Evolutionary conservation across 2,888 invertebrate species (phyloP).

Genomic region (Lycaena phlaeas): DNA sequence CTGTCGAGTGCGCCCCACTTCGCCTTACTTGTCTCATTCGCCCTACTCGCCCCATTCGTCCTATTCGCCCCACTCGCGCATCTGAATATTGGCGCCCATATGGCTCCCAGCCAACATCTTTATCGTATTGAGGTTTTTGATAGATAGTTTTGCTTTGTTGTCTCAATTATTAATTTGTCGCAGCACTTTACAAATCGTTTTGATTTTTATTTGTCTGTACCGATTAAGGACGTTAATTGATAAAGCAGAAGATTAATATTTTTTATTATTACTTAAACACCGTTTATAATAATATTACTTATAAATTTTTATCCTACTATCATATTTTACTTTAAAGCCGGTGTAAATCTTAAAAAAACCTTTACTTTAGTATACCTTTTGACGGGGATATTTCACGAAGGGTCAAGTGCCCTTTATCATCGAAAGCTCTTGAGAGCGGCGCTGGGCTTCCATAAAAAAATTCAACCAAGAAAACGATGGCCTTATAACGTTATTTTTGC

Average conservation of each 20-base stretch:
- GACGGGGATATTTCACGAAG: not conserved
- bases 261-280: no score
- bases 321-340: no score
- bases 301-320: no score
- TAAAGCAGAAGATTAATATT: no score
- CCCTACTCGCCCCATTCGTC: no score
- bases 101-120: not conserved
- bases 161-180: no score
- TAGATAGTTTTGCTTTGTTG: not conserved
- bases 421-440: constrained; percentile 5
- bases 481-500: not conserved
- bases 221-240: no score
- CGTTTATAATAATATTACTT: no score
- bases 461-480: not conserved
- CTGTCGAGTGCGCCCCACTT: not conserved
- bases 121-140: not conserved
- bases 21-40: no score
- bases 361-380: no score
- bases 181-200: no score
- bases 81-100: not conserved
- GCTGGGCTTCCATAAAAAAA: not conserved
- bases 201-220: no score
- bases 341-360: not conserved
- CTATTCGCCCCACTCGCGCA: not conserved
- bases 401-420: constrained; percentile 8